Conservation (phyloP, 2,113 vertebrate genomes). For the Pollachius pollachius region DNA sequence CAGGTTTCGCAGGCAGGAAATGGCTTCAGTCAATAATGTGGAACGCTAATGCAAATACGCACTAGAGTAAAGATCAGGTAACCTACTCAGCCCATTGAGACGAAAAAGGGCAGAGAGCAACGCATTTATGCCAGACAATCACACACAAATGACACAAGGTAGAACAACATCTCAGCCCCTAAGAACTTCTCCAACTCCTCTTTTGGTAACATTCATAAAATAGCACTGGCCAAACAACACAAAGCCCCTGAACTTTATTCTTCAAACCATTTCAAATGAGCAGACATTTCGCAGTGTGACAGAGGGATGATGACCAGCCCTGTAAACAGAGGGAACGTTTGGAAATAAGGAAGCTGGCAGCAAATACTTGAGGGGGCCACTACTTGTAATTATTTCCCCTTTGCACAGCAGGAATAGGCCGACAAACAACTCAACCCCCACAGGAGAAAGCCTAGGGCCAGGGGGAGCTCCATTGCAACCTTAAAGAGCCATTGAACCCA, state of each 20-base stretch:
- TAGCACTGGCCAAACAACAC: neutral
- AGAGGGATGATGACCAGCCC: neutral
- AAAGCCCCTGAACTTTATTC: neutral
- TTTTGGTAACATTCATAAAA: slow-evolving; percentile 28
- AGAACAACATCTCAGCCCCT: slow-evolving; percentile 9
- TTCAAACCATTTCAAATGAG: neutral
- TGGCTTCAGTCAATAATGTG: slow-evolving; percentile 50
- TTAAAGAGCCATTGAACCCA: too few relatives aligned
- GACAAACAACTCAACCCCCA: neutral
- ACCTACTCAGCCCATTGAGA: slow-evolving; percentile 42
- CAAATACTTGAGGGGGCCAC: slow-evolving; percentile 16
- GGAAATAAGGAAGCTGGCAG: slow-evolving; percentile 16
- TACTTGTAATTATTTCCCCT: slow-evolving; percentile 9
- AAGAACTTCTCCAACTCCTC: slow-evolving; percentile 9
- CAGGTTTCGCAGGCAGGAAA: slow-evolving; percentile 50
- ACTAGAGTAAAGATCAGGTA: slow-evolving; percentile 49
- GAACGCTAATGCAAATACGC: slow-evolving; percentile 28
- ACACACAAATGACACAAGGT: slow-evolving; percentile 12
- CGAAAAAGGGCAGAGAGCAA: slow-evolving; percentile 23
- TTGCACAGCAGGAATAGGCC: too few relatives aligned
- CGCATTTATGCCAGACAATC: slow-evolving; percentile 21
- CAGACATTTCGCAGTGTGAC: slow-evolving; percentile 27
- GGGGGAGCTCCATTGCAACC: too few relatives aligned
- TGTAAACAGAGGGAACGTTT: slow-evolving; percentile 18
- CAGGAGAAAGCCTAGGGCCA: slow-evolving; percentile 10